phyloP scores from a whole-genome alignment of 2,113 vertebrate genomes.

The Gopherus evgoodei region DNA sequence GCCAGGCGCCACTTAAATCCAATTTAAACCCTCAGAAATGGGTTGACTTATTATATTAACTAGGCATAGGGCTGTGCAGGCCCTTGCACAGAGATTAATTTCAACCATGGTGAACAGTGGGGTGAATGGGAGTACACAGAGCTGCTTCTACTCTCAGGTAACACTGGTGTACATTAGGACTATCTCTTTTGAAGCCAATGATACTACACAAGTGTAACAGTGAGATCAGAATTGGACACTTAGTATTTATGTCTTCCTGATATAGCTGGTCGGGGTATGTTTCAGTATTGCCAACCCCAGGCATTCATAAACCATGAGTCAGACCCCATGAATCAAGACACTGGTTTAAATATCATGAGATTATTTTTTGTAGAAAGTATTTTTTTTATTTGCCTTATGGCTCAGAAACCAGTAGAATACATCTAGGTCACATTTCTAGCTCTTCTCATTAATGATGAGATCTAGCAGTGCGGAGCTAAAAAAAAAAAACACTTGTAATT shows the following conservation, averaged over 20 bases:
- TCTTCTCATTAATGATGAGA: neutral
- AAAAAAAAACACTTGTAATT: neutral
- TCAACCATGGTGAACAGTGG: neutral
- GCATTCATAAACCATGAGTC: neutral
- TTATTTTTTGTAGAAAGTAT: neutral
- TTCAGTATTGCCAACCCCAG: neutral
- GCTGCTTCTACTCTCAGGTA: neutral
- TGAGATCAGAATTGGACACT: neutral
- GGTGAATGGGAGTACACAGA: too few relatives aligned
- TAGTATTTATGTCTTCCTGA: neutral
- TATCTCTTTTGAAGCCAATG: neutral
- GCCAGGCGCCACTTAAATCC: accelerated
- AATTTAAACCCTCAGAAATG: neutral
- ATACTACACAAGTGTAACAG: neutral
- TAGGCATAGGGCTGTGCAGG: accelerated
- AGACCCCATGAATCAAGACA: neutral
- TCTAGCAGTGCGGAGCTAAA: neutral
- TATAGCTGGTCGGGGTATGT: neutral
- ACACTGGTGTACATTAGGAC: neutral
- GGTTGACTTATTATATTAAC: neutral
- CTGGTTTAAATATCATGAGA: too few relatives aligned
- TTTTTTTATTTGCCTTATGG: neutral
- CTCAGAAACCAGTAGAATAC: neutral
- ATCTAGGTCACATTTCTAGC: neutral
- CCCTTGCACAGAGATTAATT: accelerated